Evolutionary conservation across 2,113 vertebrate species (phyloP).

Genomic region (Mystacornis crossleyi): DNA sequence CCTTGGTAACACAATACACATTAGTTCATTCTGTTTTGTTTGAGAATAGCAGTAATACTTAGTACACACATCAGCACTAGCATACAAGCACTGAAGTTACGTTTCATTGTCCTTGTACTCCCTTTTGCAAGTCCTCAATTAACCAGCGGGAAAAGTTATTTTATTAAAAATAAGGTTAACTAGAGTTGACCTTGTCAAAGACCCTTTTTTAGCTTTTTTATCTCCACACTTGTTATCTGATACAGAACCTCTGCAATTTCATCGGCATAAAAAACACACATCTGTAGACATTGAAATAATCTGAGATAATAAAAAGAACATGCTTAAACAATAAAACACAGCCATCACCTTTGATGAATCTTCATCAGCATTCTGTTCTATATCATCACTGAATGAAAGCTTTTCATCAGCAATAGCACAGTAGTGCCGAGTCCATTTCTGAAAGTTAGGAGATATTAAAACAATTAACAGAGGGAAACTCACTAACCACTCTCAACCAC

Average conservation of each 20-base stretch:
- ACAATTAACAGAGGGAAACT: not conserved
- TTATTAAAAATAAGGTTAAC: not conserved
- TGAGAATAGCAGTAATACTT: not conserved
- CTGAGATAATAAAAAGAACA: not conserved
- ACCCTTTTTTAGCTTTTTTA: not conserved
- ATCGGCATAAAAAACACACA: not conserved
- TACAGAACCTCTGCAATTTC: not conserved
- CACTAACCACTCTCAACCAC: not conserved
- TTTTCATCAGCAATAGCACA: slow-evolving; percentile 90
- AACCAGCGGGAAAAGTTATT: not conserved
- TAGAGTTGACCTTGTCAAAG: not conserved
- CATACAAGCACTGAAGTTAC: not conserved
- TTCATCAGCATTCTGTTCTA: slow-evolving; percentile 81
- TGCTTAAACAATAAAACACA: not conserved
- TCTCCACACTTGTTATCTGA: not conserved
- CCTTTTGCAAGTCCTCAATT: not conserved
- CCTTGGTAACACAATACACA: not conserved
- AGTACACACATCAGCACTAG: not conserved
- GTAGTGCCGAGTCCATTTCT: slow-evolving; percentile 95
- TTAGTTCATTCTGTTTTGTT: not conserved
- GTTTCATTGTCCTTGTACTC: not conserved
- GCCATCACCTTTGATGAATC: slow-evolving; percentile 68
- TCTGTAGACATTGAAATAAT: not conserved
- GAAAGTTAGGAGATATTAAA: not conserved
- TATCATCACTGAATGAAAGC: slow-evolving; percentile 92